Percentiles rank a stretch among this genome's conserved stretches.
Conservation (phyloP, 2,888 invertebrate species). For the Tachina fera region DNA sequence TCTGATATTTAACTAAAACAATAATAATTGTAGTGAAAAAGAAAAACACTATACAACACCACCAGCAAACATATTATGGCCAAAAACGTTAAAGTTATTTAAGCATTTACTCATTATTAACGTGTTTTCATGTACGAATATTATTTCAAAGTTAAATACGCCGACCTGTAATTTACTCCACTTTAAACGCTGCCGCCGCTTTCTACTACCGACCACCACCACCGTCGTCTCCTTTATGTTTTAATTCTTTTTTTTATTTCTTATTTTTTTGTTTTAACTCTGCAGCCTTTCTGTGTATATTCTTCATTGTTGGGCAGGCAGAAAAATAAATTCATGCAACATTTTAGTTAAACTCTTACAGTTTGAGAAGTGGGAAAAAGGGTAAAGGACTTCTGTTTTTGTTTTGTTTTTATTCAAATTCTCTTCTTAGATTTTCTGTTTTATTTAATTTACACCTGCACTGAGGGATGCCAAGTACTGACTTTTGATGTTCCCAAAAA, state of each 20-base stretch:
- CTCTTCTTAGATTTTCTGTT: constrained; percentile 30
- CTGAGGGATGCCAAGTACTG: background rate
- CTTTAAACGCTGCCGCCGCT: constrained; percentile 80
- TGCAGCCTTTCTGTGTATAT: too few relatives aligned
- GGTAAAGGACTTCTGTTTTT: constrained; percentile 34
- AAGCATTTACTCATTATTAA: constrained; percentile 81
- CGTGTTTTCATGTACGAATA: constrained; percentile 82
- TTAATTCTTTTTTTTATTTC: constrained; percentile 2
- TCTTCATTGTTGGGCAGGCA: constrained; percentile 43
- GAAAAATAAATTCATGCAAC: constrained; percentile 62
- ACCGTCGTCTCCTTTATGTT: constrained; percentile 34
- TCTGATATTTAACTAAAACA: constrained; percentile 33
- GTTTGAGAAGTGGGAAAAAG: constrained; percentile 32
- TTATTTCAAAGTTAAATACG: constrained; percentile 82
- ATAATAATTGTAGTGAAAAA: constrained; percentile 61
- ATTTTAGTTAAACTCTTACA: constrained; percentile 33
- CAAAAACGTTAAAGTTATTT: constrained; percentile 70
- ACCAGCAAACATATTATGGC: constrained; percentile 67
- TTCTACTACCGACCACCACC: constrained; percentile 43
- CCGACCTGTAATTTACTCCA: constrained; percentile 83
- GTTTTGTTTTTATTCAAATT: constrained; percentile 15
- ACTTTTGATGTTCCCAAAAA: too few relatives aligned
- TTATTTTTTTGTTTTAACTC: constrained; percentile 65
- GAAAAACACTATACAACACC: constrained; percentile 66
- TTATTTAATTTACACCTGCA: constrained; percentile 51